Evolutionary conservation across 2,797 vertebrate species (phyloP), one percentile per base, ranked within the genome.

Genomic region (Monodelphis domestica): DNA sequence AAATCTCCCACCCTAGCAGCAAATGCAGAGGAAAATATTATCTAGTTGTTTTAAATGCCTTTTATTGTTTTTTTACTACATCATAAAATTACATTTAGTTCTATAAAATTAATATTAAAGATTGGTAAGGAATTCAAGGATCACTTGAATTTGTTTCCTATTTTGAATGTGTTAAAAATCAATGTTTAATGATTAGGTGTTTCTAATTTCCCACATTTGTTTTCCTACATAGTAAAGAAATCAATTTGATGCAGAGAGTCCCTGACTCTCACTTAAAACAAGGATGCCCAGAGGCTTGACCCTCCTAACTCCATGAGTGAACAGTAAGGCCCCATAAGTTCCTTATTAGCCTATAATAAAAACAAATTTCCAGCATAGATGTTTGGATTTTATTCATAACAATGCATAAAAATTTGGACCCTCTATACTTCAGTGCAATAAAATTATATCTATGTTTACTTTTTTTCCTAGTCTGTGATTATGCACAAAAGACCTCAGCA

Each of bases 281-380:
- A 94, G 63, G 84, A 93, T 95, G 97, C 90, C 89, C 55, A 90
- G 0, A 56, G 97, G 53, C 45, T 55, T 21, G 91, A 93, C 59
- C 93, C 92, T 93, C 92, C 78, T 94, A 90, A 87, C 93, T 92
- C 7, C 6, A 89, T 15, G 29, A 97, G 54, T 96, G 92, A 70
- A 94, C 56, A 21, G 59, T 26, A 89, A 94, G 50, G 38, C 15
- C 70, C 70, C 21, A 45, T 45, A 78, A 7, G 4, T 45, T 84
- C 24, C 24, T 84, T n/a, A 24, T 45, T 84, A 84, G 24, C n/a
- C 90, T 93, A 96, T 89, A 97, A 96, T 97, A 95, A 98, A 97
- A 97, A 97, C 90, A 96, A n/a, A 95, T 96, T 96, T 95, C 91
- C 89, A 93, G 93, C 92, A 88, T 91, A 96, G 92, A 92, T 96